Base-by-base conservation (phyloP, 2,113 vertebrate genomes). In the Poicephalus gulielmi region DNA sequence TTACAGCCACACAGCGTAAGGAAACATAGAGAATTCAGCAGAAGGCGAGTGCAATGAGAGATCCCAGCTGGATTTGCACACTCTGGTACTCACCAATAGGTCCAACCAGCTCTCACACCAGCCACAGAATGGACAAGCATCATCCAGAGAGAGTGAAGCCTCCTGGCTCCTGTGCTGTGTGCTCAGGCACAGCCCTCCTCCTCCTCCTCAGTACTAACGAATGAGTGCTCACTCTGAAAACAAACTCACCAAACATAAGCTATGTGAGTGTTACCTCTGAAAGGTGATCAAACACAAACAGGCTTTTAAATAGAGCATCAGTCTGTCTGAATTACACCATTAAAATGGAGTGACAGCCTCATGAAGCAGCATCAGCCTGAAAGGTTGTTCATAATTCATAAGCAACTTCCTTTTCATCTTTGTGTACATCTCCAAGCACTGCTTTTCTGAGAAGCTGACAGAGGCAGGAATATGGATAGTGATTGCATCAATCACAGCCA, bases 301-400 rank as follows among this genome's bases (percentile, higher is more conserved):
- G 64, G 22, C 44, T 50, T 90, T 83, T 47, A 7, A 66, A 83
- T 43, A 76, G 55, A 39, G 69, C 76, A 81, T 44, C 74, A 31
- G 79, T 89, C 91, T 31, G 3, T 49, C 46, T 66, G 86, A 88
- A 93, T 90, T 67, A 59, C 83, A 93, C 81, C 90, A 95, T 94
- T 96, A 96, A 96, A 95, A 44, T 2, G 12, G 64, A 96, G 50
- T 67, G 86, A 84, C 94, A 87, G 86, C 63, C 52, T 82, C 2
- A 2, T 87, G 88, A 89, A 94, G 84, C 8, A 88, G 44, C 86
- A 89, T 16, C 92, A 92, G 88, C 86, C 88, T 91, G 94, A 95
- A 96, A 97, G 84, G 57, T 18, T 83, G 47, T 96, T 95, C 95
- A 97, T 96, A 94, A 96, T 96, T 95, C 94, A 97, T 93, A 85